Conservation (phyloP, 2,888 invertebrate genomes). For the Drosophila rellima region DNA sequence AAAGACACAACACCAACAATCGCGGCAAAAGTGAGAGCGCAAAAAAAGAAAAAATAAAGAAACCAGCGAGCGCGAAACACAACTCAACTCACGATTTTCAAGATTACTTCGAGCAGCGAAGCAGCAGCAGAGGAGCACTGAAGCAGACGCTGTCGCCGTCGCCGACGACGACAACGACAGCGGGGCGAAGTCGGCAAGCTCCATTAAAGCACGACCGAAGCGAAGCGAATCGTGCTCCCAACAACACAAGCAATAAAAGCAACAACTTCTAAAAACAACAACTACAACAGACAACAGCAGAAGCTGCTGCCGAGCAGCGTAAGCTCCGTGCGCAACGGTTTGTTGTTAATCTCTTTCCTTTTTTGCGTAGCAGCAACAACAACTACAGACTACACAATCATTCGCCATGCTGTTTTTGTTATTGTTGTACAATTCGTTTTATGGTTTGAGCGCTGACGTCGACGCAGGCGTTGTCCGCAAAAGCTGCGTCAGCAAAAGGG, state of each 20-base stretch:
- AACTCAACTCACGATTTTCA: conserved; percentile 78
- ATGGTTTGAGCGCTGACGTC: conserved; percentile 31
- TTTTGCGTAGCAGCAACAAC: conserved; percentile 42
- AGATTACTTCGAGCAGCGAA: conserved; percentile 65
- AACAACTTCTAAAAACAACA: conserved; percentile 10
- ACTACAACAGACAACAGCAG: neutral
- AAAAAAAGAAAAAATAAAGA: conserved; percentile 45
- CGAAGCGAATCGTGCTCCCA: conserved; percentile 55
- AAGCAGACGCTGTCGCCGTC: conserved; percentile 19
- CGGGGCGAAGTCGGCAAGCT: conserved; percentile 38
- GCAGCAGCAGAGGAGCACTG: conserved; percentile 26
- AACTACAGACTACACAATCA: conserved; percentile 20
- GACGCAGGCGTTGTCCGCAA: conserved; percentile 15
- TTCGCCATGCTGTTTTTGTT: conserved; percentile 38
- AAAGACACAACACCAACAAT: conserved; percentile 33
- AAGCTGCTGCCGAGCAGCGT: conserved; percentile 57
- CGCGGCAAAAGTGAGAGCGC: conserved; percentile 37
- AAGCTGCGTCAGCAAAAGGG: conserved; percentile 42
- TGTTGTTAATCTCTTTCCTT: conserved; percentile 56
- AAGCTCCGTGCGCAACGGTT: conserved; percentile 68
- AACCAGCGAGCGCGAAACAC: conserved; percentile 61
- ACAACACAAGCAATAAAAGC: conserved; percentile 23
- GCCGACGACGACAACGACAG: conserved; percentile 21
- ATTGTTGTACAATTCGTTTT: conserved; percentile 27
- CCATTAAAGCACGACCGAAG: conserved; percentile 72